phyloP scores from a whole-genome alignment of 2,113 vertebrate species.

The Pteropus alecto region DNA sequence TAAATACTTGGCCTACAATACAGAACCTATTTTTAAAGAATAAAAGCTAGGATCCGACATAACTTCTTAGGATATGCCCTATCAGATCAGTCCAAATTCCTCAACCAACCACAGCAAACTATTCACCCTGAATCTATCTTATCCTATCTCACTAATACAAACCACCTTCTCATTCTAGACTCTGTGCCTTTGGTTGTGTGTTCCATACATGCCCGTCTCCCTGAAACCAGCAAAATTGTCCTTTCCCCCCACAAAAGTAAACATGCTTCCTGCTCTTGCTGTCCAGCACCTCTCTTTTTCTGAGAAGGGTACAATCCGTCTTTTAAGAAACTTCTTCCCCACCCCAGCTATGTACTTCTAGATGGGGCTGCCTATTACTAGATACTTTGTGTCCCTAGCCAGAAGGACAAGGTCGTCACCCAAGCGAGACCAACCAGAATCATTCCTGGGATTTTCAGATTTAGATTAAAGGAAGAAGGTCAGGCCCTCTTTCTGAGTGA shows the following conservation, averaged over 20 bases:
- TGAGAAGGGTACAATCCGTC: neutral
- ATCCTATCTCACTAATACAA: neutral
- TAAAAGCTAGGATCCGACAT: neutral
- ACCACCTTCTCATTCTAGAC: neutral
- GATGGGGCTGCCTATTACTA: neutral
- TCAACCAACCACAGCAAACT: neutral
- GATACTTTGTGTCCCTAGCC: neutral
- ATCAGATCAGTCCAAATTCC: neutral
- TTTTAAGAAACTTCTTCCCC: neutral
- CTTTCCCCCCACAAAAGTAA: neutral
- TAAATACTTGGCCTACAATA: neutral
- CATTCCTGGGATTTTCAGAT: neutral
- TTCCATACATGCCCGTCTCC: neutral
- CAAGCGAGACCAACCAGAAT: neutral
- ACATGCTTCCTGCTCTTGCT: neutral
- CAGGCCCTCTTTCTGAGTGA: neutral
- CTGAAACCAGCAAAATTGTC: neutral
- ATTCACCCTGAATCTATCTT: neutral
- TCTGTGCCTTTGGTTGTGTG: neutral
- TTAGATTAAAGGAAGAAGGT: neutral
- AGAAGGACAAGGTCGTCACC: neutral
- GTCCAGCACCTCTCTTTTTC: neutral
- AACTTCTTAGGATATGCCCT: neutral
- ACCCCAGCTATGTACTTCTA: neutral
- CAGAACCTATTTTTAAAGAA: neutral